Evolutionary conservation across 2,797 vertebrate genomes (phyloP), one percentile per base, ranked within the genome.

Genomic region (Enteromius mattozi): DNA sequence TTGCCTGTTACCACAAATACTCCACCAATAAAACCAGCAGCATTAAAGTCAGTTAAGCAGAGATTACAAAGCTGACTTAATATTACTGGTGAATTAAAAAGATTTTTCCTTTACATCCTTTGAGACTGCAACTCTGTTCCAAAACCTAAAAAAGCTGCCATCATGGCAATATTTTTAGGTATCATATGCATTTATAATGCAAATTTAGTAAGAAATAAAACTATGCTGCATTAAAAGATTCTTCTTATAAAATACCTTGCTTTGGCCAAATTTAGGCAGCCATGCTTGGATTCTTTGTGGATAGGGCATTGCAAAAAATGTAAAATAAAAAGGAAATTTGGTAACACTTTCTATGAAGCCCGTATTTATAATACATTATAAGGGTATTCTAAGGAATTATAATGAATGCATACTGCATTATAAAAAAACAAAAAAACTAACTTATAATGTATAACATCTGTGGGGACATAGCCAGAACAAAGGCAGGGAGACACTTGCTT

Each of bases 1-100:
- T 9, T 33, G 63, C 65, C 30, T 54, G 78, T 51, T 51, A 80
- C 47, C 33, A 80, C 45, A 70, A 80, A 80, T 51, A 80, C n/a
- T 54, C 21, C 33, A 27, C 78, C 65, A 69, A 56, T 69, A 69
- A 80, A 69, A 70, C 14, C 33, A 54, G 8, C 33, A 27, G 33
- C 47, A 70, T 80, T 40, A 56, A 69, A 70, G 47, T 37, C 65
- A 80, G 78, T 80, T 69, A 80, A 69, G 21, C 8, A 0, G 30
- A 69, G 65, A 70, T 69, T 69, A 37, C 14, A 69, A 56, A 40
- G 47, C n/a, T 66, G 30, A 35, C 19, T 40, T 51, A 37, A 56
- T 80, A 54, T 70, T 27, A 40, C 21, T 42, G n/a, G 47, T 9
- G 19, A 24, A 80, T 56, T 70, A 16, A 56, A 70, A 80, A 40